Base-by-base conservation (phyloP, 2,888 invertebrate species). In the Sclerodermus sp. region DNA sequence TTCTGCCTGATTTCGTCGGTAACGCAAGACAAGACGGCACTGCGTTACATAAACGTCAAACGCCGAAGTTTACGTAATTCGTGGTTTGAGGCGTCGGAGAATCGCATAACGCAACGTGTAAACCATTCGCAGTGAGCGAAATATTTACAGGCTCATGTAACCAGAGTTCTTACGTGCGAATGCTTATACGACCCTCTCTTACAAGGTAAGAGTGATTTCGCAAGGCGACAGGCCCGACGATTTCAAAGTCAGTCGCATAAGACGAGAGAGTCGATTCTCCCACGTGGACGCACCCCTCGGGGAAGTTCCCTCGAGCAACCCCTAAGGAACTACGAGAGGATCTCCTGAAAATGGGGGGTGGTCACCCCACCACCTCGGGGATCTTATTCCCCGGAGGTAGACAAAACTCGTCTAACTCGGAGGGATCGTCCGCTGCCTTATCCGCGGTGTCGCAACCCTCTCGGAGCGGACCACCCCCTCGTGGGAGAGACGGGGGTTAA, bases 91-190 rank as follows among this genome's bases (percentile, higher is more conserved):
- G 57, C 51, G 51, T 59, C 65, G 43, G 46, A 55, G 60, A 62
- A 45, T 46, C 55, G 56, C 45, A 55, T 56, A 61, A 64, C 58
- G 54, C 53, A 62, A 64, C 51, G 53, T 59, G 60, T 58, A 59
- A 67, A 63, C 57, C 52, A 55, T 62, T 66, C 57, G 50, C 62
- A 64, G 59, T 67, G 65, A 71, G 65, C 62, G 66, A 70, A 73
- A 70, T 69, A 68, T 73, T 70, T 73, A 71, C 68, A 65, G 64
- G 71, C 58, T 68, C 68, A 67, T 67, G 62, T 68, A 71, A 69
- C 66, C 62, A 23, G 53, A 39, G 37, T 65, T 67, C 62, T 69
- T 68, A 68, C 57, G 57, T 51, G 55, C 59, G 53, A 60, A 61
- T 55, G 56, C 57, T 58, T 62, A 59, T 58, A 58, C 62, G 67